Conservation (phyloP, 2,888 invertebrate species). For the Chydorus sphaericus region DNA sequence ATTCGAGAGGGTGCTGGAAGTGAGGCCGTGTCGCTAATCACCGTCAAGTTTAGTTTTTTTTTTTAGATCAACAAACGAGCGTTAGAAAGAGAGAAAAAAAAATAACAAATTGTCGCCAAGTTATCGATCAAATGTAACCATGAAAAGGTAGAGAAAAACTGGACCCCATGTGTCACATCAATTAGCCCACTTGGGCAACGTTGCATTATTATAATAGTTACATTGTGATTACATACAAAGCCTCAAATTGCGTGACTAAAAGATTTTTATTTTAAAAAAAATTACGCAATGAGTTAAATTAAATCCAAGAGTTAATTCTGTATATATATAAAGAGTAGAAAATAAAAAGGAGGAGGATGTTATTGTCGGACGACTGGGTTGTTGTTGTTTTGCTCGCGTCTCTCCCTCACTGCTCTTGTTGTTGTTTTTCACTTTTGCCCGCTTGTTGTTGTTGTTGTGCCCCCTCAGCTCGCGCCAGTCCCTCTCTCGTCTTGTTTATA, state of each 20-base stretch:
- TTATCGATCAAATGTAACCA: neutral
- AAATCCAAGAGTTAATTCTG: no score
- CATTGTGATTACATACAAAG: neutral
- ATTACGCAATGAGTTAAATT: no score
- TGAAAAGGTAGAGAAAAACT: no score
- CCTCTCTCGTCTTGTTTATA: neutral
- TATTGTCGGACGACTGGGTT: no score
- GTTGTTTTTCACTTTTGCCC: neutral
- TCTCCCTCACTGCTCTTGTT: neutral
- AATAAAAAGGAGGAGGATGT: neutral
- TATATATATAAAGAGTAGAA: neutral
- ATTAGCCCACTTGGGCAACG: neutral
- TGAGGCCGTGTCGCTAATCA: no score
- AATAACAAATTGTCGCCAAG: conserved; percentile 5
- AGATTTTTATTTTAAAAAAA: no score
- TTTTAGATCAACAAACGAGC: conserved; percentile 4
- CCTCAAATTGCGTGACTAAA: neutral
- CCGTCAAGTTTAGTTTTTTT: no score
- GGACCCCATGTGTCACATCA: neutral
- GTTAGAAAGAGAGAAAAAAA: conserved; percentile 6
- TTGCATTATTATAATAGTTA: neutral
- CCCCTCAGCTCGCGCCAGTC: no score
- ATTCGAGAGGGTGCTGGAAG: no score
- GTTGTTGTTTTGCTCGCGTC: neutral
- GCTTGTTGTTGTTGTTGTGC: neutral